Percentiles rank a stretch among this genome's conserved stretches.
Evolutionary conservation across 2,888 invertebrate species (phyloP).

Genomic region (Netelia virgata): DNA sequence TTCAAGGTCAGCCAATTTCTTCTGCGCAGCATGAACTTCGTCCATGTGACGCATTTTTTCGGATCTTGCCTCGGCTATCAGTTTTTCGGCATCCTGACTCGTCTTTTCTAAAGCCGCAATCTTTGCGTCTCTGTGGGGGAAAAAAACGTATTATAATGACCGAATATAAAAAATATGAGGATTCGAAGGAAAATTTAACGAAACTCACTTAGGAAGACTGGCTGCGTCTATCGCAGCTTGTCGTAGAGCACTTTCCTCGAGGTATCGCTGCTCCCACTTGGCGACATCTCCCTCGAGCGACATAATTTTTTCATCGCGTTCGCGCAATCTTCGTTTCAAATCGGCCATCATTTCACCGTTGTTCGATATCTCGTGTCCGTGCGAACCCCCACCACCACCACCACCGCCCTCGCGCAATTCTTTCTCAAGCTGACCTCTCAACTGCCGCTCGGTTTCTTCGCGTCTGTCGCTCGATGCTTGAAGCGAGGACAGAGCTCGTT

Average conservation of each 20-base stretch:
- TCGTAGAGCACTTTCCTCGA: constrained; percentile 92
- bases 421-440: constrained; percentile 93
- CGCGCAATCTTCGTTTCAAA: constrained; percentile 88
- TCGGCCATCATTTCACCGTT: constrained; percentile 87
- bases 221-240: constrained; percentile 94
- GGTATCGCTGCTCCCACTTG: constrained; percentile 94
- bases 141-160: constrained; percentile 24
- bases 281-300: constrained; percentile 92
- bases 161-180: neutral
- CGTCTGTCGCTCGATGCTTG: constrained; percentile 94
- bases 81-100: constrained; percentile 93
- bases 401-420: constrained; percentile 89
- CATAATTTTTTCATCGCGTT: constrained; percentile 90
- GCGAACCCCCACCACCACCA: constrained; percentile 77
- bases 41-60: constrained; percentile 96
- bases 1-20: constrained; percentile 94
- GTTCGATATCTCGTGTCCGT: constrained; percentile 83
- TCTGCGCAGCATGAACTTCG: constrained; percentile 94
- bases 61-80: constrained; percentile 94
- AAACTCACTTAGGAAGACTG: constrained; percentile 83
- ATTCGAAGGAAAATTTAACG: constrained; percentile 1
- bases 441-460: constrained; percentile 93
- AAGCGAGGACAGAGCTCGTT: constrained; percentile 92
- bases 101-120: constrained; percentile 94
- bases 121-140: constrained; percentile 90